Base-by-base conservation (phyloP, 2,797 vertebrate species). In the Chelmon rostratus region DNA sequence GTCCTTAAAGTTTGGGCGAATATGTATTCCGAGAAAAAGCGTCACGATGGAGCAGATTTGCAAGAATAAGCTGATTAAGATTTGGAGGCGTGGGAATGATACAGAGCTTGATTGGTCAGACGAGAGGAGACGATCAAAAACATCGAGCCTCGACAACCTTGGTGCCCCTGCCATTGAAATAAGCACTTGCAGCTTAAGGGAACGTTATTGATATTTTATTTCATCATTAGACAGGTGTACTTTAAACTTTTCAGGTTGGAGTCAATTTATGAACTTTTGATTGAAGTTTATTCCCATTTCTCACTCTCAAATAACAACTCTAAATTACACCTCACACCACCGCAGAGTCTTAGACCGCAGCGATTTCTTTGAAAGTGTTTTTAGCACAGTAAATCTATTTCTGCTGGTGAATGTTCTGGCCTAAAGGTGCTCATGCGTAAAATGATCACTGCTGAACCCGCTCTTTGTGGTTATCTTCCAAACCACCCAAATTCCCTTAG, bases 381-480 rank as follows among this genome's bases (percentile, higher is more conserved):
- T 81, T 57, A 85, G 35, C 28, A 59, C 8, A 23, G 44, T 72
- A 62, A 82, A 85, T 86, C 73, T 83, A 76, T 83, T 84, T 57
- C 46, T 68, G 59, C 67, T 81, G n/a, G 49, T 74, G 63, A 82
- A 73, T 69, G 67, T 56, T 80, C 57, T 40, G 74, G 77, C 75
- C 75, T 81, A 63, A 68, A 84, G 64, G 75, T 79, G 79, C 56
- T 85, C 66, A 73, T 78, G 81, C 11, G 40, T 78, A 77, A 84
- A 81, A 77, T 82, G 10, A 84, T 81, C 56, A 38, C 42, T 47
- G 59, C 42, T 66, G 62, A 86, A 83, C 68, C 13, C 5, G 13
- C 54, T 83, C 58, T 75, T 70, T 78, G 77, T 66, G 54, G 68
- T 83, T 77, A 83, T 88, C 79, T 66, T 78, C 69, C 75, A 79